A percentile compares a stretch with the other conserved stretches of the same genome.
phyloP scores from a whole-genome alignment of 2,888 invertebrate species.

The Agonopterix alstromeriana region DNA sequence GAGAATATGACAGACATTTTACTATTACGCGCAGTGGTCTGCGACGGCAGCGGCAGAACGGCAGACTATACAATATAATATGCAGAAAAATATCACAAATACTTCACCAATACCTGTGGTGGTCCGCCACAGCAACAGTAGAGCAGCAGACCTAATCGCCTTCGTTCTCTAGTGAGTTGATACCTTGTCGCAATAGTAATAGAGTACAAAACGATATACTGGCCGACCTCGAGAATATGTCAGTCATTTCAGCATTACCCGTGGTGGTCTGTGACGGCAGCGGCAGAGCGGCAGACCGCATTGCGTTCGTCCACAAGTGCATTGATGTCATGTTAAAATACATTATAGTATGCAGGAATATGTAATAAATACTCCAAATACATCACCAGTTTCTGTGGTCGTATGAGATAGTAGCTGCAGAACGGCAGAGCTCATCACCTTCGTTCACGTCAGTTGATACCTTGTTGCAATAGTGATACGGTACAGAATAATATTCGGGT shows the following conservation, averaged over 20 bases:
- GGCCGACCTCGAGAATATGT: conserved; percentile 97
- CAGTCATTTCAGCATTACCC: conserved; percentile 97
- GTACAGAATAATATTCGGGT: too few relatives aligned
- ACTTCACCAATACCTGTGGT: conserved; percentile 98
- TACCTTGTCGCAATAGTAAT: too few relatives aligned
- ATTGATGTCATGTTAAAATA: too few relatives aligned
- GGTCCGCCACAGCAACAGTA: conserved; percentile 96
- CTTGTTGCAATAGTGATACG: too few relatives aligned
- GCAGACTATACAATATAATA: conserved; percentile 77
- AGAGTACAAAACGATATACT: too few relatives aligned
- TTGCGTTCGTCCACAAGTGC: conserved; percentile 95
- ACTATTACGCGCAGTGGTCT: conserved; percentile 97
- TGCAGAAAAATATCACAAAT: conserved; percentile 88
- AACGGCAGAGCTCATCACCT: conserved; percentile 96
- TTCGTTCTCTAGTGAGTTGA: conserved; percentile 91
- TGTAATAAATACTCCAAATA: too few relatives aligned
- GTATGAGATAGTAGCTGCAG: conserved; percentile 98
- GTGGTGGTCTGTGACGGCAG: conserved; percentile 98
- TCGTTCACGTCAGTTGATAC: conserved; percentile 85
- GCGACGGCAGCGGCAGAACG: conserved; percentile 97
- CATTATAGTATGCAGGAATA: too few relatives aligned
- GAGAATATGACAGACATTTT: conserved; percentile 98
- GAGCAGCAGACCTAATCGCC: conserved; percentile 92
- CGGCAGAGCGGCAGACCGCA: conserved; percentile 95
- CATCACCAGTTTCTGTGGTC: too few relatives aligned